phyloP scores from a whole-genome alignment of 2,888 invertebrate genomes.

The Drosophila rubida region DNA sequence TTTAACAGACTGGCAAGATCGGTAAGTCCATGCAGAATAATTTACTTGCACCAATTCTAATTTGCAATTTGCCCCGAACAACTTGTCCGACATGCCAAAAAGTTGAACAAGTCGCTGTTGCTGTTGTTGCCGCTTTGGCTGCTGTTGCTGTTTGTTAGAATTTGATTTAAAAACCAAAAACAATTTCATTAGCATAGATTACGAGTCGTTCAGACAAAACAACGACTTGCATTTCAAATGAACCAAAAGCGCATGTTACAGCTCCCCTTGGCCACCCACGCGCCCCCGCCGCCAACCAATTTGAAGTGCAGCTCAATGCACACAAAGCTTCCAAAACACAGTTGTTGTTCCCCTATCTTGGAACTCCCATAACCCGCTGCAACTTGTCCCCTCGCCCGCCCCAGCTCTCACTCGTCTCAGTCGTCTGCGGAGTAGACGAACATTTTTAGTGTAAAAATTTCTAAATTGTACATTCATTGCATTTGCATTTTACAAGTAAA shows the following conservation, averaged over 20 bases:
- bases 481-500: conserved; percentile 80
- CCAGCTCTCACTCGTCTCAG: not conserved
- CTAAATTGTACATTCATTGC: conserved; percentile 80
- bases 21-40: not conserved
- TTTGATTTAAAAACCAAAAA: conserved; percentile 71
- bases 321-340: conserved; percentile 38
- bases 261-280: not conserved
- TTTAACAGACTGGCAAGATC: not conserved
- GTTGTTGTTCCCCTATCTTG: conserved; percentile 31
- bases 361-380: conserved; percentile 1
- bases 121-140: conserved; percentile 13
- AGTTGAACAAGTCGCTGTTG: conserved; percentile 18
- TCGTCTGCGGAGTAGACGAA: conserved; percentile 35
- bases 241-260: conserved; percentile 36
- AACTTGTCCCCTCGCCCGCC: not conserved
- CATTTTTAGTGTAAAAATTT: conserved; percentile 77
- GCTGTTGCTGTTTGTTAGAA: conserved; percentile 43
- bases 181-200: conserved; percentile 79
- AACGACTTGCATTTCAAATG: conserved; percentile 76
- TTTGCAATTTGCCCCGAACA: conserved; percentile 4
- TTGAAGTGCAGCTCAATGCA: conserved; percentile 51
- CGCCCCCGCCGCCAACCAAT: conserved; percentile 24
- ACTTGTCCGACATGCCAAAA: conserved; percentile 27
- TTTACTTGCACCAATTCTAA: conserved; percentile 3
- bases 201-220: conserved; percentile 73